These are phyloP conservation scores for Falco peregrinus DNA, from an alignment of 2,797 vertebrate genomes.

Conservation along the genomic window DNA sequence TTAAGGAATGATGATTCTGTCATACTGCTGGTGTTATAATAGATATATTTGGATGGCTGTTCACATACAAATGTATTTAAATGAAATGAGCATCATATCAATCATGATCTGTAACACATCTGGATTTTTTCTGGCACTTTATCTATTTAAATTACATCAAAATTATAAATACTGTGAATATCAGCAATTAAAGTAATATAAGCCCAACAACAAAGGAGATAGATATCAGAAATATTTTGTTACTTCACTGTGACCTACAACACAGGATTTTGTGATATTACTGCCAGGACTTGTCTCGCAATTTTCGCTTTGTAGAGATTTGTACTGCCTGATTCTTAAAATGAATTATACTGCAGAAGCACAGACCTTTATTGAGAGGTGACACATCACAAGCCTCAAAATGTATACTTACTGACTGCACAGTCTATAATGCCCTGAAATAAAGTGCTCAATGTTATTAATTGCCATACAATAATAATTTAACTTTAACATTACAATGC, in stretches of 20 bases:
- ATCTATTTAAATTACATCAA: conserved; percentile 34
- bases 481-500: not conserved
- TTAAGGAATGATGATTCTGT: conserved; percentile 70
- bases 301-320: conserved; percentile 28
- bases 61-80: conserved; percentile 69
- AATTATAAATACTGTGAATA: conserved; percentile 58
- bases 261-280: not conserved
- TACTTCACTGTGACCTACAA: conserved; percentile 21
- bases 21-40: conserved; percentile 36
- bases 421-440: not conserved
- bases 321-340: not conserved
- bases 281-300: not conserved
- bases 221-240: conserved; percentile 40
- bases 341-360: not conserved
- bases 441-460: not conserved
- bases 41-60: conserved; percentile 53
- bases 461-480: not conserved
- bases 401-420: not conserved
- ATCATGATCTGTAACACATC: conserved; percentile 49
- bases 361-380: not conserved
- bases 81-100: conserved; percentile 50
- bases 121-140: conserved; percentile 18
- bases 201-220: conserved; percentile 32
- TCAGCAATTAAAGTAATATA: conserved; percentile 51
- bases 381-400: not conserved